These are phyloP conservation scores for Hemiscyllium ocellatum DNA, from an alignment of 2,113 vertebrate species.

Conservation along the genomic window DNA sequence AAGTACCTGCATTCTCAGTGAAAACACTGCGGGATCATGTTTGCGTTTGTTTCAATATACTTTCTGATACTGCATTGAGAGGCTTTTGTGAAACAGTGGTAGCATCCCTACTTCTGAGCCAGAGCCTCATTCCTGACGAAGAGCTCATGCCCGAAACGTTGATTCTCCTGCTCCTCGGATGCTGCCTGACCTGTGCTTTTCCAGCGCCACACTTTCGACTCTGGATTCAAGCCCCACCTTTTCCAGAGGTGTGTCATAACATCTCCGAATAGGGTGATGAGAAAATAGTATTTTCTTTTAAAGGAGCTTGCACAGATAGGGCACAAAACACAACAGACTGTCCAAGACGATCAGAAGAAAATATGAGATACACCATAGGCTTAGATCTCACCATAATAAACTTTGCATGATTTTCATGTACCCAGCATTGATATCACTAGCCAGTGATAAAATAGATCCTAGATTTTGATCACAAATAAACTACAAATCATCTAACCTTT, in stretches of 20 bases:
- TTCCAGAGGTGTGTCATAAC: no score
- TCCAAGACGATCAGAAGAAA: not conserved
- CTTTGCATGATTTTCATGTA: not conserved
- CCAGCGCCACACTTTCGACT: no score
- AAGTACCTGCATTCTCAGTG: not conserved
- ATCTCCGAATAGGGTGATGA: no score
- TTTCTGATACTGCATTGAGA: not conserved
- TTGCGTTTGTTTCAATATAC: not conserved
- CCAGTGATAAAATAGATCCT: not conserved
- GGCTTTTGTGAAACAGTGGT: no score
- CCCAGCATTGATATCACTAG: not conserved
- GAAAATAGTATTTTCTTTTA: no score
- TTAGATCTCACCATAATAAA: not conserved
- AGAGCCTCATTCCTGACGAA: no score
- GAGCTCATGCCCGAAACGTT: no score
- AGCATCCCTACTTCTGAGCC: no score
- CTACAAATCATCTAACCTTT: conserved; percentile 1
- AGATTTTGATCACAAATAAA: not conserved
- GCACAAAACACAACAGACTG: not conserved
- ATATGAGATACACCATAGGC: not conserved
- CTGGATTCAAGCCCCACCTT: no score
- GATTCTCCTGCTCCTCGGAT: no score
- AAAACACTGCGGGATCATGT: not conserved
- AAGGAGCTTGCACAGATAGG: not conserved
- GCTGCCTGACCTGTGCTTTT: no score